Evolutionary conservation across 1,140 invertebrate species (phyloP).

Genomic region (Teleopsis dalmanni): DNA sequence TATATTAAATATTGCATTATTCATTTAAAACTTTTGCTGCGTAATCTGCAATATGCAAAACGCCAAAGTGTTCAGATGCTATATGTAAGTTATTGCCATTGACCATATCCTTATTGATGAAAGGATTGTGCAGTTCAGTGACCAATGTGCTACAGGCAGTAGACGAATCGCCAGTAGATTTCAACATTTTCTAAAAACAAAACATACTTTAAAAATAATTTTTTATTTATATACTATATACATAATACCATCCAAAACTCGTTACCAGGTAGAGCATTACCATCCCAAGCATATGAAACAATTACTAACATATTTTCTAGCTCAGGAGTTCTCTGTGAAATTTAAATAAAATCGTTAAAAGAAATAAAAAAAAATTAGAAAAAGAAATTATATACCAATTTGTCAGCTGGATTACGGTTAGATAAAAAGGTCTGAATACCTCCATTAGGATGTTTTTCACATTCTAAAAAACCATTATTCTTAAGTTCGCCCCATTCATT

Average conservation of each 20-base stretch:
- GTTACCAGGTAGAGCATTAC: constrained; percentile 55
- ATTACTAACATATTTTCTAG: constrained; percentile 39
- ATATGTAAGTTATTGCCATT: constrained; percentile 45
- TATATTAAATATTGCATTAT: not conserved
- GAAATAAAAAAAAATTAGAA: not conserved
- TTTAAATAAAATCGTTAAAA: not conserved
- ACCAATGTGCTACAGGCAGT: constrained; percentile 51
- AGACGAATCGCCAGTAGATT: constrained; percentile 50
- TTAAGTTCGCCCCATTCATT: constrained; percentile 14
- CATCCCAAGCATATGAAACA: constrained; percentile 57
- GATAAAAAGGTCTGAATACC: constrained; percentile 18
- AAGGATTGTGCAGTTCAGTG: constrained; percentile 49
- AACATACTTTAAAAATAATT: not conserved
- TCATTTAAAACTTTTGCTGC: not conserved
- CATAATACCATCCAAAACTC: constrained; percentile 45
- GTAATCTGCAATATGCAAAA: constrained; percentile 47
- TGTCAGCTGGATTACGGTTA: constrained; percentile 20
- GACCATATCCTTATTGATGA: constrained; percentile 45
- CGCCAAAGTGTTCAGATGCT: constrained; percentile 40
- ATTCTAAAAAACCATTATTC: constrained; percentile 14
- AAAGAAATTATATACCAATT: constrained; percentile 11
- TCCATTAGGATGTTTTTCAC: constrained; percentile 15
- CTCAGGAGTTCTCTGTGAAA: constrained; percentile 10
- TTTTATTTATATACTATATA: not conserved
- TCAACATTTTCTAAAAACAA: constrained; percentile 14